Conservation (phyloP, 23 tunicate species). For the Ciona savignyi region DNA sequence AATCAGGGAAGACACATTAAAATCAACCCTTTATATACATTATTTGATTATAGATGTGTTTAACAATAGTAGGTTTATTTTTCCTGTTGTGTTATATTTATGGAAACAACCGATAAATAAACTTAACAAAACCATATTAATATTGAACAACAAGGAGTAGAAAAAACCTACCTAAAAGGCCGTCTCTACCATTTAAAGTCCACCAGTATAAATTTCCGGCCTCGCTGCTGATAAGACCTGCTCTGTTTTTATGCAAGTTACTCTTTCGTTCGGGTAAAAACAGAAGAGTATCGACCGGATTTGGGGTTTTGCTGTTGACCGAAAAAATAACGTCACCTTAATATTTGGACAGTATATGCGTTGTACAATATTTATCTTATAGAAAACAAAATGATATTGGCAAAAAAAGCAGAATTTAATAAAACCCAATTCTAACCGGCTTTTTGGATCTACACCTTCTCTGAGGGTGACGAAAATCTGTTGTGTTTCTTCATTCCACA, state of each 20-base stretch:
- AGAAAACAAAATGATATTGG: too few relatives aligned
- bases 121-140: not conserved
- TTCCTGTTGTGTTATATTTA: not conserved
- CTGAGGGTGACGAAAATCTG: conserved; percentile 46
- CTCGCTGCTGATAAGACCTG: conserved; percentile 77
- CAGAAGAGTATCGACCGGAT: conserved; percentile 50
- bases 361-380: too few relatives aligned
- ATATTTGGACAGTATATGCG: too few relatives aligned
- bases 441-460: conserved; percentile 13
- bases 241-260: conserved; percentile 24
- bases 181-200: conserved; percentile 56
- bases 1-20: too few relatives aligned
- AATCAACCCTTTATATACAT: too few relatives aligned
- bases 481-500: conserved; percentile 93
- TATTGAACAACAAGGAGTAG: not conserved
- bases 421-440: not conserved
- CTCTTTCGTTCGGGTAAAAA: conserved; percentile 50
- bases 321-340: too few relatives aligned
- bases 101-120: not conserved
- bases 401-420: not conserved
- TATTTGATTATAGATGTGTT: too few relatives aligned
- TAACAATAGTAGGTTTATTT: too few relatives aligned
- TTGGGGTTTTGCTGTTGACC: not conserved
- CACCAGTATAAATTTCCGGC: conserved; percentile 59
- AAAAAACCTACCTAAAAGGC: conserved; percentile 39